Conservation (phyloP, 1,140 invertebrate genomes). For the Octopus bimaculoides region DNA sequence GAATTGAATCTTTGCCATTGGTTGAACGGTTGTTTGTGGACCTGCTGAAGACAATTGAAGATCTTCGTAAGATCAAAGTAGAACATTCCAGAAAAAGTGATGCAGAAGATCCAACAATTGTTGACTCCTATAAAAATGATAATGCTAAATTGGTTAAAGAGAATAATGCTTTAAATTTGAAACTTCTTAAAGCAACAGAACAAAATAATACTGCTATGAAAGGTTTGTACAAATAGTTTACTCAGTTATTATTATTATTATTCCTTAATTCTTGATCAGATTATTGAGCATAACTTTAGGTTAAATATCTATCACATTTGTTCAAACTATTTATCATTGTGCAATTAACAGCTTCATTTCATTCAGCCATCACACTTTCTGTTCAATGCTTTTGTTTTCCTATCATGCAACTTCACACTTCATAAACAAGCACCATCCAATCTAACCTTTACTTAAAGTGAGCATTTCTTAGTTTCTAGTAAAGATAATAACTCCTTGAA, state of each 20-base stretch:
- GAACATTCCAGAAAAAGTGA: conserved; percentile 41
- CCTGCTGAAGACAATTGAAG: conserved; percentile 75
- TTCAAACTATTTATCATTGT: too few relatives aligned
- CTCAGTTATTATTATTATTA: neutral
- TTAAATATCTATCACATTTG: conserved; percentile 4
- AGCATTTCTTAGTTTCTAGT: too few relatives aligned
- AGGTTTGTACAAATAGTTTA: conserved; percentile 44
- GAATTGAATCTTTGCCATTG: conserved; percentile 70
- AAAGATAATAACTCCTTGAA: too few relatives aligned
- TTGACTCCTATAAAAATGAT: conserved; percentile 53
- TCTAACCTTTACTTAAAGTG: too few relatives aligned
- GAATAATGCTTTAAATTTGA: conserved; percentile 70
- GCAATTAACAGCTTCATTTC: too few relatives aligned
- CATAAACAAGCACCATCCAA: too few relatives aligned
- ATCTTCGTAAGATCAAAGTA: conserved; percentile 73
- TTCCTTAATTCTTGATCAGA: neutral
- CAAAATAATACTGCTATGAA: conserved; percentile 62
- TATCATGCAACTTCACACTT: too few relatives aligned
- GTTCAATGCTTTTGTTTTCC: too few relatives aligned
- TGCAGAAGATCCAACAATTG: conserved; percentile 34
- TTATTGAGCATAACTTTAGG: neutral
- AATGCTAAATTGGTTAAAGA: conserved; percentile 57
- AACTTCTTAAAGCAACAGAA: conserved; percentile 68
- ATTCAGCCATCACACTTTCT: too few relatives aligned
- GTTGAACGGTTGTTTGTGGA: conserved; percentile 74